Conservation (phyloP, 2,113 vertebrate genomes). For the Indicator maculatus region DNA sequence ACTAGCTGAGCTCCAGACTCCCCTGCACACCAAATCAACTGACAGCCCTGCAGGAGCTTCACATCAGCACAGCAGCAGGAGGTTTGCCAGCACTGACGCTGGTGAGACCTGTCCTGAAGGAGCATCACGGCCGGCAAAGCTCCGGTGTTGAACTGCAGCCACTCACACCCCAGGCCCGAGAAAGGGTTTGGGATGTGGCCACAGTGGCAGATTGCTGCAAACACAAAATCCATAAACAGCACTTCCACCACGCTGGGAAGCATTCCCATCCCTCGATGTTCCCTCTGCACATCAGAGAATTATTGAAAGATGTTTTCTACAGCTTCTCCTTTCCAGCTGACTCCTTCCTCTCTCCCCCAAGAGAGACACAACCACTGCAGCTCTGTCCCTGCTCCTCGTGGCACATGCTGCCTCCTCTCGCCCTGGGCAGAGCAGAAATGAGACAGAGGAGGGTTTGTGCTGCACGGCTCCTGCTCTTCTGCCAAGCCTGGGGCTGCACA, state of each 20-base stretch:
- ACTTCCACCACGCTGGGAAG: background rate
- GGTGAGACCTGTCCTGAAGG: background rate
- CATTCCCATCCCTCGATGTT: background rate
- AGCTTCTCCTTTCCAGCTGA: background rate
- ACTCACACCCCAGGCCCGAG: background rate
- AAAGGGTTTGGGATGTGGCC: background rate
- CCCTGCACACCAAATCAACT: background rate
- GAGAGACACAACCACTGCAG: rapidly evolving
- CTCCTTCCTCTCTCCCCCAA: background rate
- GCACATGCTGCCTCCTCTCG: background rate
- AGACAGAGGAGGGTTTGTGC: background rate
- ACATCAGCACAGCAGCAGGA: background rate
- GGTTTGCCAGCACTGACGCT: background rate
- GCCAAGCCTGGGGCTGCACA: background rate
- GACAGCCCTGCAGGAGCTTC: background rate
- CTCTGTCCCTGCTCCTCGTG: background rate
- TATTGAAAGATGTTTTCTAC: background rate
- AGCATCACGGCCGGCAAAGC: background rate
- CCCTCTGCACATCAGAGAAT: background rate
- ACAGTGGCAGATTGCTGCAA: background rate
- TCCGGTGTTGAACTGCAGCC: background rate
- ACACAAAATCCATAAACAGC: background rate
- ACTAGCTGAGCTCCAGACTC: background rate
- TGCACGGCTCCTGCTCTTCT: no score
- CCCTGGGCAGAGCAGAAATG: rapidly evolving